Conservation (phyloP, 2,113 vertebrate species). For the Perca fluviatilis region DNA sequence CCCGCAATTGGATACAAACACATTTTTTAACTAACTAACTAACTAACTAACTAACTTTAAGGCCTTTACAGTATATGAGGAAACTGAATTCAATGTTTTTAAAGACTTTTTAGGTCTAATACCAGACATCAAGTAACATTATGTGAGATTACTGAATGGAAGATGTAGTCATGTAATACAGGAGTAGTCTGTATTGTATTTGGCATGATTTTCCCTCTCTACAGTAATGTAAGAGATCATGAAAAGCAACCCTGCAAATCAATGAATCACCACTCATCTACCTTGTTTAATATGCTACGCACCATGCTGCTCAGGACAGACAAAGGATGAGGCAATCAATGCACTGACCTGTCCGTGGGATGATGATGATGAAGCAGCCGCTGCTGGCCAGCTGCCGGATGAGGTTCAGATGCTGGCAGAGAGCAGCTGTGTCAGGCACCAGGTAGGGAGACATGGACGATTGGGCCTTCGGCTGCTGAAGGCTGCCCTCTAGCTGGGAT, state of each 20-base stretch:
- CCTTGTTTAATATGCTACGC: background rate
- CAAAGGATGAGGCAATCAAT: background rate
- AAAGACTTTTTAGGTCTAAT: background rate
- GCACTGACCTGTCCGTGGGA: conserved; percentile 92
- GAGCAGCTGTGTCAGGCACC: conserved; percentile 93
- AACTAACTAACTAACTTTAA: too few relatives aligned
- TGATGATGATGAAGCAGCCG: conserved; percentile 97
- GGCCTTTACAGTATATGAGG: too few relatives aligned
- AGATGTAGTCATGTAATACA: too few relatives aligned
- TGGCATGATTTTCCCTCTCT: background rate
- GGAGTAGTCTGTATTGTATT: background rate
- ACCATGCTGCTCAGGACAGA: background rate
- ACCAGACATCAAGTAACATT: background rate
- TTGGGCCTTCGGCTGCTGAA: conserved; percentile 96
- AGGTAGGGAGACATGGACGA: conserved; percentile 98
- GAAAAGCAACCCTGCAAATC: background rate
- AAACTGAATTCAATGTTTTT: background rate
- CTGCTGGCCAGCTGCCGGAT: conserved; percentile 93
- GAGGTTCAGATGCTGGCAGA: conserved; percentile 92
- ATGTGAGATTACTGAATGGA: background rate
- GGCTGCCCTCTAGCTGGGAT: conserved; percentile 96
- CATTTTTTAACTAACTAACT: too few relatives aligned
- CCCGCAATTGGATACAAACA: background rate
- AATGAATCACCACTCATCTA: background rate
- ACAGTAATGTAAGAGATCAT: background rate